A percentile compares a stretch with the other conserved stretches of the same genome.
Evolutionary conservation across 1,140 invertebrate genomes (phyloP).

Genomic region (Parapsyche elsis): DNA sequence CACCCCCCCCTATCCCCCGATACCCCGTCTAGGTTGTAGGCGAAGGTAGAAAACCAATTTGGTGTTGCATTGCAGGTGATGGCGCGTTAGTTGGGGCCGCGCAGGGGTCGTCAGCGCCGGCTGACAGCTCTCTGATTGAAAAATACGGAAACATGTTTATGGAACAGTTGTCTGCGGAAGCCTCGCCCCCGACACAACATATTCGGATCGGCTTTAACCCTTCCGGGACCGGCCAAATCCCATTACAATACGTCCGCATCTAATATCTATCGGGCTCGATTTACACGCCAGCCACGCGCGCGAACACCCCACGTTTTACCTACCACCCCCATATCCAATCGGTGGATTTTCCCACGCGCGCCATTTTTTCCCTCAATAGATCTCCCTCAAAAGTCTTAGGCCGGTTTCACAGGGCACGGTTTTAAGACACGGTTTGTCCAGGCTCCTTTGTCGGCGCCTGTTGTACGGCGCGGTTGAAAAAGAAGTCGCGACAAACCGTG

Average conservation of each 20-base stretch:
- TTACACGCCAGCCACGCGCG: constrained; percentile 10
- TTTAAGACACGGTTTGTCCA: no score
- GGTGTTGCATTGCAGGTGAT: constrained; percentile 62
- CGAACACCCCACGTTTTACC: not conserved
- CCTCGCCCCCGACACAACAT: constrained; percentile 11
- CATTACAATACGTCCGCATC: constrained; percentile 33
- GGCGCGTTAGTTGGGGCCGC: constrained; percentile 45
- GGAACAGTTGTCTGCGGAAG: constrained; percentile 57
- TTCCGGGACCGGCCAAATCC: constrained; percentile 29
- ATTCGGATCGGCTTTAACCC: constrained; percentile 29
- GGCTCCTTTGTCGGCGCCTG: no score
- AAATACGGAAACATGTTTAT: constrained; percentile 70
- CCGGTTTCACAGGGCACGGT: no score
- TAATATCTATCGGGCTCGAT: constrained; percentile 30
- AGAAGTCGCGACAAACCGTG: no score
- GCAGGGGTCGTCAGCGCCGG: constrained; percentile 68
- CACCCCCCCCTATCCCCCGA: not conserved
- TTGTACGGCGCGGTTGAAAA: no score
- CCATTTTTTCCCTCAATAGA: not conserved
- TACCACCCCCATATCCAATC: not conserved
- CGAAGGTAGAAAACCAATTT: constrained; percentile 70
- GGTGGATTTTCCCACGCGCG: constrained; percentile 1
- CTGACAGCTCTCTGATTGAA: constrained; percentile 71
- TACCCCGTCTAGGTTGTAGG: constrained; percentile 37
- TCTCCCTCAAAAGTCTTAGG: no score